Conservation (phyloP, 2,113 vertebrate genomes). For the Aptenodytes forsteri region DNA sequence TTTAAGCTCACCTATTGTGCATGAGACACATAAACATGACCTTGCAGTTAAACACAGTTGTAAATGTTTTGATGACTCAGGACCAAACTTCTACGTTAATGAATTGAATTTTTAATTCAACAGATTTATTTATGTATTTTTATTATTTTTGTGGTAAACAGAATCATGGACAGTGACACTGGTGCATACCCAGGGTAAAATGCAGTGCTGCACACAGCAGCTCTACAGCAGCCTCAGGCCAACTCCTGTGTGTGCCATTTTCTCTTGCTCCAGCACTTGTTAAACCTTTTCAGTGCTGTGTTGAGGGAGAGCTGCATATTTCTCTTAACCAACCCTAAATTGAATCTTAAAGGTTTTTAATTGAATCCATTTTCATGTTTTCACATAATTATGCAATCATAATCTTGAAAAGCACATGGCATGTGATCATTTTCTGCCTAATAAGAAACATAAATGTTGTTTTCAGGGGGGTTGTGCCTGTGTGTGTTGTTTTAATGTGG, state of each 20-base stretch:
- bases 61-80: not conserved
- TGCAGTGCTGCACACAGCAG: not conserved
- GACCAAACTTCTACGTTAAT: not conserved
- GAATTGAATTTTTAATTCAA: not conserved
- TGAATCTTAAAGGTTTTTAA: slow-evolving; percentile 84
- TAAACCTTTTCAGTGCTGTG: slow-evolving; percentile 73
- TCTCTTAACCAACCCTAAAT: slow-evolving; percentile 79
- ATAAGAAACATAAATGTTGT: slow-evolving; percentile 85
- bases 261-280: slow-evolving; percentile 71
- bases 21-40: not conserved
- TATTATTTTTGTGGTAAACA: not conserved
- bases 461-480: slow-evolving; percentile 72
- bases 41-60: not conserved
- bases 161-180: not conserved
- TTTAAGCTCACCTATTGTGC: not conserved
- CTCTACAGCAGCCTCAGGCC: slow-evolving; percentile 48
- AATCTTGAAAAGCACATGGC: slow-evolving; percentile 81
- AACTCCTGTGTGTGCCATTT: slow-evolving; percentile 45
- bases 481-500: slow-evolving; percentile 75
- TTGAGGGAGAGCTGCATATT: slow-evolving; percentile 76
- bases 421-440: slow-evolving; percentile 84
- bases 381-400: slow-evolving; percentile 83
- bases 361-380: slow-evolving; percentile 85
- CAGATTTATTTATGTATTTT: not conserved
- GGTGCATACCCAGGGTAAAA: not conserved